Evolutionary conservation across 2,888 invertebrate species (phyloP).

Genomic region (Crepidodera aurea): DNA sequence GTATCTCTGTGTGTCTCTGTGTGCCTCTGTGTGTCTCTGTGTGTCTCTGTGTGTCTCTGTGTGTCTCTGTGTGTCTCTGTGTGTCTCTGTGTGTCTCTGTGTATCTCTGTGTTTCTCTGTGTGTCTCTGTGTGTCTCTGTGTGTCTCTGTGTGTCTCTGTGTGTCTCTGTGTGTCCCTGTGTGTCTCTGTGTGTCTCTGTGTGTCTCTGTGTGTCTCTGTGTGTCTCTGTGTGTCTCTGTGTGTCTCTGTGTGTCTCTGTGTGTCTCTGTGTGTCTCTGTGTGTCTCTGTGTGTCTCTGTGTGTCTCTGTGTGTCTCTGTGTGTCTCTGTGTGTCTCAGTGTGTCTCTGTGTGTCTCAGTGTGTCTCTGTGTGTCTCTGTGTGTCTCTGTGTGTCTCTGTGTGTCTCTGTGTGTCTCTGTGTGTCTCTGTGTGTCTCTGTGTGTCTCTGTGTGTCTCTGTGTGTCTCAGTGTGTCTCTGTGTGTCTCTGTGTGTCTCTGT

Average conservation of each 20-base stretch:
- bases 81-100: too few relatives aligned
- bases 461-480: background rate
- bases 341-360: background rate
- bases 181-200: too few relatives aligned
- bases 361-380: background rate
- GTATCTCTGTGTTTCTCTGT: too few relatives aligned
- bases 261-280: background rate
- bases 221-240: too few relatives aligned
- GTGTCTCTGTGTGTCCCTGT: too few relatives aligned
- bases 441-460: background rate
- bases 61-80: too few relatives aligned
- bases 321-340: background rate
- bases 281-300: background rate
- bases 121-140: too few relatives aligned
- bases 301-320: background rate
- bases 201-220: too few relatives aligned
- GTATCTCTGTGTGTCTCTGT: too few relatives aligned
- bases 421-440: background rate
- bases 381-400: background rate
- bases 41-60: too few relatives aligned
- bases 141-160: too few relatives aligned
- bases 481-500: background rate
- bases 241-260: background rate
- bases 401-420: background rate
- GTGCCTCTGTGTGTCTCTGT: too few relatives aligned